These are phyloP conservation scores for Holothuria glaberrima DNA, from an alignment of 35 echinoderm and acorn worm species.

Conservation along the genomic window DNA sequence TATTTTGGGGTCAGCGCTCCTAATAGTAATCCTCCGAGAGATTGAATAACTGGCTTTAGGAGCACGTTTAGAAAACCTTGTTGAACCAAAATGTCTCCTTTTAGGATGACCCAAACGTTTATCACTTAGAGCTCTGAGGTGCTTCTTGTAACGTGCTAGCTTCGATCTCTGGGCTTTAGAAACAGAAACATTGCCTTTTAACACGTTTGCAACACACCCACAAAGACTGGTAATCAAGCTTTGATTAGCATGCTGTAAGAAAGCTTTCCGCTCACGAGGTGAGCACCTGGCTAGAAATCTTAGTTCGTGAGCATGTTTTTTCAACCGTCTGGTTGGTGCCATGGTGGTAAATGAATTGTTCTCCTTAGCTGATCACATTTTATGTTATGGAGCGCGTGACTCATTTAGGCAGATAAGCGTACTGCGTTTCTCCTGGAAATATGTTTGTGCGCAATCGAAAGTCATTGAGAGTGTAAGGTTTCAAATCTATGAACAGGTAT, in stretches of 20 bases:
- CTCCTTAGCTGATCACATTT: neutral
- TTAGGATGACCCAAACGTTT: constrained; percentile 2
- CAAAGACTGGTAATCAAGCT: constrained; percentile 6
- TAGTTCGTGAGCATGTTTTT: neutral
- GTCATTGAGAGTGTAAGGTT: constrained; percentile 44
- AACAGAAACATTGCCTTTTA: constrained; percentile 16
- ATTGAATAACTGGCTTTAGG: constrained; percentile 19
- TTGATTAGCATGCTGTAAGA: neutral
- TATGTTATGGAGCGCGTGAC: too few relatives aligned
- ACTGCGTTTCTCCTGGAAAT: constrained; percentile 41
- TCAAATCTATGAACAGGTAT: constrained; percentile 60
- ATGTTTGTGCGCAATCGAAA: constrained; percentile 60
- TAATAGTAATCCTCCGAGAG: constrained; percentile 39
- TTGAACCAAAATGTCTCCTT: neutral
- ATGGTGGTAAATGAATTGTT: neutral
- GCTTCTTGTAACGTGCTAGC: constrained; percentile 18
- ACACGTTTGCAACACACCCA: neutral
- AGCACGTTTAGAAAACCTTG: constrained; percentile 16
- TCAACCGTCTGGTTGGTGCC: neutral
- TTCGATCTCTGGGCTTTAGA: constrained; percentile 8
- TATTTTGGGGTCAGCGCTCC: neutral
- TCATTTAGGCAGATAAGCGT: constrained; percentile 36
- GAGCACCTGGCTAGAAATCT: constrained; percentile 37
- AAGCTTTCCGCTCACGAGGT: constrained; percentile 6
- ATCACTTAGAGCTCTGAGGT: too few relatives aligned